phyloP scores from a whole-genome alignment of 1,140 invertebrate species.

The Anastrepha ludens region DNA sequence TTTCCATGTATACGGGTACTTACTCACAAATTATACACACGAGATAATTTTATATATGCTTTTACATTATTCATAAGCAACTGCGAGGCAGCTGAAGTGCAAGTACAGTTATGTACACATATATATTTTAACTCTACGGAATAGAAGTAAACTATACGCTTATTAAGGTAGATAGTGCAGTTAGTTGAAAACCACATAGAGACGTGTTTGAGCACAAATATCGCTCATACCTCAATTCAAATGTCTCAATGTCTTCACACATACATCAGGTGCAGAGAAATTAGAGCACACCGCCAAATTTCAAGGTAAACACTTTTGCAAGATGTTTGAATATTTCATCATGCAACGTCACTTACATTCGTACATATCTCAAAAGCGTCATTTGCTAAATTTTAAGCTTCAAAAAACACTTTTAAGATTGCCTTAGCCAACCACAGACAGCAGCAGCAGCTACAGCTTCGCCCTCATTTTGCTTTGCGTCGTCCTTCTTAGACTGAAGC shows the following conservation, averaged over 20 bases:
- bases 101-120: neutral
- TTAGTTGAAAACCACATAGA: neutral
- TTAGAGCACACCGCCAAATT: neutral
- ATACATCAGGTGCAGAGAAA: neutral
- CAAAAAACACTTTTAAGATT: neutral
- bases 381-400: neutral
- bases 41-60: conserved; percentile 22
- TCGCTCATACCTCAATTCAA: neutral
- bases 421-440: neutral
- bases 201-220: conserved; percentile 20
- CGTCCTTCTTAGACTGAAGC: neutral
- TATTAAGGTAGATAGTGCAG: neutral
- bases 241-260: neutral
- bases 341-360: neutral
- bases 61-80: conserved; percentile 10
- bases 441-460: neutral
- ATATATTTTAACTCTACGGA: neutral
- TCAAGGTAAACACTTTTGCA: neutral
- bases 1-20: neutral
- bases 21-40: conserved; percentile 24
- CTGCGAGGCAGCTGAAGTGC: neutral
- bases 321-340: neutral
- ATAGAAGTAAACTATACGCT: conserved; percentile 1
- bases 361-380: neutral
- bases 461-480: neutral